phyloP scores from a whole-genome alignment of 23 tunicate species.

The Ciona savignyi region DNA sequence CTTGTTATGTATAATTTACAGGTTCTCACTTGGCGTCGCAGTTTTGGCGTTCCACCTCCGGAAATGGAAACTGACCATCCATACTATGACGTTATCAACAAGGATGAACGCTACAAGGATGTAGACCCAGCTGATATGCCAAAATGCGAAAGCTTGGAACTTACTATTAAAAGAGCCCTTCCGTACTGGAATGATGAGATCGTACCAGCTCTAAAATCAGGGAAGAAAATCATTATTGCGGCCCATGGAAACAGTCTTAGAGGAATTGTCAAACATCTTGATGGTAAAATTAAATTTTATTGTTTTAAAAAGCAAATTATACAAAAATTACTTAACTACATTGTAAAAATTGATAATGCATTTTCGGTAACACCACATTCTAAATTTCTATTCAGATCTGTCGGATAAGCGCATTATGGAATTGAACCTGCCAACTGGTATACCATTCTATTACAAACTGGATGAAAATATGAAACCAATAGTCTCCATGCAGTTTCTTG shows the following conservation, averaged over 20 bases:
- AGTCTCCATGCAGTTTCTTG: conserved; percentile 93
- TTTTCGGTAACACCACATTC: no score
- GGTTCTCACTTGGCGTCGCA: conserved; percentile 95
- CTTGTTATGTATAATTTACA: no score
- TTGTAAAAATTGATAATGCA: no score
- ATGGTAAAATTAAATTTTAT: conserved; percentile 12
- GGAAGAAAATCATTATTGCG: conserved; percentile 78
- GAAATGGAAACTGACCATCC: conserved; percentile 48
- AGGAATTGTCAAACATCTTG: conserved; percentile 94
- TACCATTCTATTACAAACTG: conserved; percentile 92
- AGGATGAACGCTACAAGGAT: conserved; percentile 78
- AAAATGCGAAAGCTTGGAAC: conserved; percentile 69
- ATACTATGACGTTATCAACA: conserved; percentile 46
- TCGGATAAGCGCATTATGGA: conserved; percentile 80
- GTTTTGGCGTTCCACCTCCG: conserved; percentile 91
- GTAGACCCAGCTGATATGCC: conserved; percentile 74
- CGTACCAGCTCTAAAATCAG: conserved; percentile 84
- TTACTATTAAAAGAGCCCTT: conserved; percentile 85
- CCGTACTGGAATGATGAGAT: conserved; percentile 95
- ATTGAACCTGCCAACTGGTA: conserved; percentile 94
- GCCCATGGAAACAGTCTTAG: conserved; percentile 98
- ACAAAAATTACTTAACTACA: no score
- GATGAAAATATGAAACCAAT: conserved; percentile 96
- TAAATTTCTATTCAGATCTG: no score
- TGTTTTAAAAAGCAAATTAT: no score